A percentile compares a stretch with the other conserved stretches of the same genome.
Evolutionary conservation across 2,797 vertebrate genomes (phyloP).

Genomic region (Cossypha dichroa): DNA sequence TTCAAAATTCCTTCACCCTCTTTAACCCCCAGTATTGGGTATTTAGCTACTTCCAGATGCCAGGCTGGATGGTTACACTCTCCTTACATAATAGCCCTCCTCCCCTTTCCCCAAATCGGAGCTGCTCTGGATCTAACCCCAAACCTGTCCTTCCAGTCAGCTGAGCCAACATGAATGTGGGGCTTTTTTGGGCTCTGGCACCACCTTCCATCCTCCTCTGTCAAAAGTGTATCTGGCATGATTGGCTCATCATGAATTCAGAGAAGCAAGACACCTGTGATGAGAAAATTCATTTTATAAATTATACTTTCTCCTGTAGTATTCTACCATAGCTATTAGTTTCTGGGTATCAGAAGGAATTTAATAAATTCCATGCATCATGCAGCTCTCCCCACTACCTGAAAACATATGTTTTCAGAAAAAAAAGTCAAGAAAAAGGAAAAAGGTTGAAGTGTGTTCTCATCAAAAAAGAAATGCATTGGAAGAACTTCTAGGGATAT

Average conservation of each 20-base stretch:
- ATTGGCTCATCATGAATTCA: constrained; percentile 20
- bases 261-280: constrained; percentile 36
- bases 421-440: background rate
- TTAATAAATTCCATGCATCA: background rate
- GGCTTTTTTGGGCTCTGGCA: background rate
- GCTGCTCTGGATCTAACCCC: background rate
- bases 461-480: background rate
- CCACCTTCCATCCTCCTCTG: background rate
- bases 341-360: background rate
- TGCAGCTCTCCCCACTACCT: background rate
- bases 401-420: background rate
- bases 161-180: background rate
- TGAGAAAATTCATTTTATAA: background rate
- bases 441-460: background rate
- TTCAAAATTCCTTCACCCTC: background rate
- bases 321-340: background rate
- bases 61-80: background rate
- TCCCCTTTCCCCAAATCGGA: background rate
- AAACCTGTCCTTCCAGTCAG: background rate
- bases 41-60: background rate
- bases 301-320: background rate
- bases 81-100: background rate
- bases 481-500: background rate
- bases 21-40: background rate
- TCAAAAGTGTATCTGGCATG: background rate